A percentile compares a stretch with the other conserved stretches of the same genome.
Conservation (phyloP, 1,140 invertebrate species). For the Pararge aegeria region DNA sequence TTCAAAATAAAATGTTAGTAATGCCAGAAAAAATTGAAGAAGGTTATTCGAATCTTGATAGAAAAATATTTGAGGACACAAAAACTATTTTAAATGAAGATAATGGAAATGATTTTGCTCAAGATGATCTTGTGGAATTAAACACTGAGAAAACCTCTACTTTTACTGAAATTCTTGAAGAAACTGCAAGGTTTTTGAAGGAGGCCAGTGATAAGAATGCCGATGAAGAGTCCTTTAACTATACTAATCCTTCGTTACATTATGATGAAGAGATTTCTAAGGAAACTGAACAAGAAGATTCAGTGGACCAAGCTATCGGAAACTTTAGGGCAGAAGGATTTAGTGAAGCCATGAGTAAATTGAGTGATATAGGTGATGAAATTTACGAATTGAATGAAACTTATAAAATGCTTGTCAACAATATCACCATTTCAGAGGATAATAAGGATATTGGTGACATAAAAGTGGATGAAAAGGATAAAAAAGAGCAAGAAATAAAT, state of each 20-base stretch:
- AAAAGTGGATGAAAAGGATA: neutral
- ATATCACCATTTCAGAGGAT: constrained; percentile 15
- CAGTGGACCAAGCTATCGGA: constrained; percentile 34
- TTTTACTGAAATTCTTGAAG: constrained; percentile 24
- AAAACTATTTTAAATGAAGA: constrained; percentile 35
- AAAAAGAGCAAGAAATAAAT: constrained; percentile 12
- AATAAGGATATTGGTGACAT: constrained; percentile 40
- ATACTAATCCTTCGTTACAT: neutral
- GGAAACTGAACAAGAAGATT: constrained; percentile 19
- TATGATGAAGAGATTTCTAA: neutral
- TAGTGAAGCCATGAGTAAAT: constrained; percentile 44
- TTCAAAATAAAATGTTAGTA: neutral
- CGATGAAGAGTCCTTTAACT: constrained; percentile 2
- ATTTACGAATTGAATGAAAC: constrained; percentile 21
- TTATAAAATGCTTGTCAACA: constrained; percentile 14
- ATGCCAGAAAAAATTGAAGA: neutral
- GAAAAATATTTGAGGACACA: constrained; percentile 42
- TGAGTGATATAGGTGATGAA: constrained; percentile 35
- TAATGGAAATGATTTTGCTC: constrained; percentile 28
- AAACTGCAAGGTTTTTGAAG: constrained; percentile 31
- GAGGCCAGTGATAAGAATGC: constrained; percentile 20
- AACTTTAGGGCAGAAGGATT: constrained; percentile 43
- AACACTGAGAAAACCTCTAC: constrained; percentile 22
- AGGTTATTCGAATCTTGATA: constrained; percentile 10
- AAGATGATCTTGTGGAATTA: constrained; percentile 14